These are phyloP conservation scores for Microctonus aethiopoides DNA, from an alignment of 2,888 invertebrate species.

Conservation along the genomic window DNA sequence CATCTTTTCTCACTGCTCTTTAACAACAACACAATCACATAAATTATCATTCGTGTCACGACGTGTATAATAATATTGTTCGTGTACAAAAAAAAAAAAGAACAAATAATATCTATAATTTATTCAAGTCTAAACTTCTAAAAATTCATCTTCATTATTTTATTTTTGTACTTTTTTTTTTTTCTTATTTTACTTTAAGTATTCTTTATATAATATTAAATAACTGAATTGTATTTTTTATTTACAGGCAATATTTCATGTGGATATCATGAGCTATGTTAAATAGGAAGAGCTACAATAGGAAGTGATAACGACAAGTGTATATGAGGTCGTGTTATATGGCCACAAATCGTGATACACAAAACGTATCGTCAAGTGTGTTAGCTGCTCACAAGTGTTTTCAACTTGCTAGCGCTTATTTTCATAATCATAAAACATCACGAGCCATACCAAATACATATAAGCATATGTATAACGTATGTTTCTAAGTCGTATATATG, in stretches of 20 bases:
- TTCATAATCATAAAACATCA: constrained; percentile 18
- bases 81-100: not conserved
- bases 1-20: not conserved
- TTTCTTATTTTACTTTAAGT: not conserved
- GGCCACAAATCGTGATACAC: not conserved
- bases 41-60: not conserved
- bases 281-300: not conserved
- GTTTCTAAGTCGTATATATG: not conserved
- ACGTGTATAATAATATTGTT: too few species aligned
- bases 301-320: not conserved
- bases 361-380: too few species aligned
- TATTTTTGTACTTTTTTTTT: not conserved
- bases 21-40: not conserved
- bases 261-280: not conserved
- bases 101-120: too few species aligned
- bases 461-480: too few species aligned
- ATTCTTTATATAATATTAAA: not conserved
- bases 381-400: constrained; percentile 18
- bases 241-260: not conserved
- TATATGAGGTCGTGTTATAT: not conserved
- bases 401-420: constrained; percentile 15
- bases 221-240: not conserved
- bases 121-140: not conserved
- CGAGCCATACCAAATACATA: not conserved
- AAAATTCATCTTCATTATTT: not conserved